phyloP scores from a whole-genome alignment of 2,113 vertebrate genomes.

The Terrapene triunguis region DNA sequence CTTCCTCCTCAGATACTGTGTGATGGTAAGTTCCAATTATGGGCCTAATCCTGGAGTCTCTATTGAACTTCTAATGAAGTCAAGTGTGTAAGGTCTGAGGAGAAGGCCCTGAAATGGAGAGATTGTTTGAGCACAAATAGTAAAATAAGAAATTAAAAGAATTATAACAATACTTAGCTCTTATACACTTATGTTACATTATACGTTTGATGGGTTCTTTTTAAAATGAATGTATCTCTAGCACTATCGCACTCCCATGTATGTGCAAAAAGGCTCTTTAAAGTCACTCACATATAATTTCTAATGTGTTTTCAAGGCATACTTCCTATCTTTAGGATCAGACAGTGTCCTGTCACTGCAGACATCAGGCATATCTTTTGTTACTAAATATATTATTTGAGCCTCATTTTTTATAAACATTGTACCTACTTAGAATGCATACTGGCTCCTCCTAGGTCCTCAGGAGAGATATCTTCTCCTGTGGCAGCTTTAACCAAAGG shows the following conservation, averaged over 20 bases:
- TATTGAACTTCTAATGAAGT: not conserved
- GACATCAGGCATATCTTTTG: not conserved
- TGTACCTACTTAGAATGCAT: constrained; percentile 84
- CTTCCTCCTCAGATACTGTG: not conserved
- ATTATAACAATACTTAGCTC: not conserved
- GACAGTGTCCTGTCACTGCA: not conserved
- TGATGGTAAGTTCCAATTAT: not conserved
- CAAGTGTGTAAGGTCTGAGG: not conserved
- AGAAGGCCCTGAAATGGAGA: not conserved
- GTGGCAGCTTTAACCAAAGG: constrained; percentile 92
- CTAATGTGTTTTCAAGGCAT: not conserved
- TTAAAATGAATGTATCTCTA: not conserved
- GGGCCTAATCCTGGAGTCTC: not conserved
- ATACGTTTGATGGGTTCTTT: not conserved
- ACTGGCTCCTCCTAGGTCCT: constrained; percentile 88
- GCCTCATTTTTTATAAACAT: not conserved
- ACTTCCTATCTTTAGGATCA: not conserved
- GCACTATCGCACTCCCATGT: not conserved
- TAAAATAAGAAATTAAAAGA: not conserved
- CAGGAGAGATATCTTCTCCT: constrained; percentile 85
- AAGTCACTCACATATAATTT: not conserved
- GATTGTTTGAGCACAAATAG: not conserved
- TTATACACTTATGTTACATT: not conserved
- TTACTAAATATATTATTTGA: not conserved
- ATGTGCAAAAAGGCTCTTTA: not conserved